Evolutionary conservation across 1,140 invertebrate species (phyloP), one percentile per base, ranked within the genome.

Genomic region (Drosophila melanica): DNA sequence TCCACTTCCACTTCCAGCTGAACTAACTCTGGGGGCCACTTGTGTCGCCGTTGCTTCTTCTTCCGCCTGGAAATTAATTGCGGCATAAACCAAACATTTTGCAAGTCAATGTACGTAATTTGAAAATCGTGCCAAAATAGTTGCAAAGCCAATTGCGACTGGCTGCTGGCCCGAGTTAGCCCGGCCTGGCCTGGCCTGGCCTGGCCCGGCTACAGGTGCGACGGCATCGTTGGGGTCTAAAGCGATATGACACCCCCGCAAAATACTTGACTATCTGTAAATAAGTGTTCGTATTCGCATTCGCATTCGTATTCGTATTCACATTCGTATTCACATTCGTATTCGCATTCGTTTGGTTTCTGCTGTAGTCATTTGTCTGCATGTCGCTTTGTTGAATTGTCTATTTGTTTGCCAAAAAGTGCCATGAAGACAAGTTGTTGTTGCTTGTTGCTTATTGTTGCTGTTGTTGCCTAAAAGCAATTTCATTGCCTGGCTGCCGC

Each of bases 71-170:
- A 79, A 89, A 89, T 89, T 89, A 89, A 89, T 89, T 89, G 84
- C 84, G 84, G 84, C 84, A 89, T 89, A 89, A 89, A 84, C 62
- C 79, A 89, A 87, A 89, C 84, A 89, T 90, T 90, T 90, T 89
- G 82, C 82, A 74, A 89, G 84, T 89, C 84, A 85, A 89, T 89
- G 84, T 84, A 90, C 84, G 84, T 89, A 89, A 89, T 89, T 89
- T 79, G 84, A 89, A 89, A 89, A 89, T 89, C 84, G 84, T 89
- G 84, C 84, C 84, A 89, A 89, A 86, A 89, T 89, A 80, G 84
- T 77, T 89, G 80, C 77, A 79, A 63, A 79, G 77, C 64, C 70
- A 79, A 77, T 73, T 77, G 62, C 50, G 50, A 41, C 51, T 55
- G 14, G 37, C 35, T 37, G 30, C 45, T 72, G 75, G 41, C n/a